These are phyloP conservation scores for Caretta caretta DNA, from an alignment of 2,113 vertebrate genomes.

Conservation along the genomic window DNA sequence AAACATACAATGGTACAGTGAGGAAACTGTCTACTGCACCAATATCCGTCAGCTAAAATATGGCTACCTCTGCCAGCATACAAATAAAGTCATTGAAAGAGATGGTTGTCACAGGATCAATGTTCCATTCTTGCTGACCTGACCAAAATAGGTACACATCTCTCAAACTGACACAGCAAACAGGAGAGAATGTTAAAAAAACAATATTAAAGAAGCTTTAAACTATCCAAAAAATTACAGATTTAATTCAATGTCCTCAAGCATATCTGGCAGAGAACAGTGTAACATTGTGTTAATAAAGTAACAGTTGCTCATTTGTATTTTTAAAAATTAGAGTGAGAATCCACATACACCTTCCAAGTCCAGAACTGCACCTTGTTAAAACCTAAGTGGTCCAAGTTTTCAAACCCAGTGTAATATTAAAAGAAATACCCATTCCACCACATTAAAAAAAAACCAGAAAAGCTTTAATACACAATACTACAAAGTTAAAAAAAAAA, in stretches of 20 bases:
- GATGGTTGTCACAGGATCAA: neutral
- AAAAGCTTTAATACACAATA: constrained; percentile 73
- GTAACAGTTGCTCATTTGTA: constrained; percentile 66
- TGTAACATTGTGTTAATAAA: neutral
- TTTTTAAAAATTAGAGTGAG: neutral
- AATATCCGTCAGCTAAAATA: neutral
- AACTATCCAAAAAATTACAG: constrained; percentile 40
- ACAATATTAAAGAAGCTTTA: constrained; percentile 56
- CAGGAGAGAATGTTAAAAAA: constrained; percentile 55
- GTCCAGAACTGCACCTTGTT: constrained; percentile 40
- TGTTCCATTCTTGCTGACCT: constrained; percentile 42
- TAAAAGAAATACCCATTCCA: constrained; percentile 76
- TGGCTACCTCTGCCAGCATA: constrained; percentile 59
- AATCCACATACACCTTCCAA: constrained; percentile 4
- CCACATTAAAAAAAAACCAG: constrained; percentile 72
- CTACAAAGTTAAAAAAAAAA: constrained; percentile 71
- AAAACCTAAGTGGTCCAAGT: constrained; percentile 43
- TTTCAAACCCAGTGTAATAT: constrained; percentile 30
- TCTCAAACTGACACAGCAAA: constrained; percentile 38
- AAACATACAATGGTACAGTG: constrained; percentile 28
- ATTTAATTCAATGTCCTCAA: constrained; percentile 59
- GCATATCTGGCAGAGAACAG: constrained; percentile 35
- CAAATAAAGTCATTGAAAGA: constrained; percentile 48
- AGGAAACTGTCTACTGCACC: constrained; percentile 1
- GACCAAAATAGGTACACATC: constrained; percentile 45